Conservation (phyloP, 2,113 vertebrate species). For the Rhineura floridana region DNA sequence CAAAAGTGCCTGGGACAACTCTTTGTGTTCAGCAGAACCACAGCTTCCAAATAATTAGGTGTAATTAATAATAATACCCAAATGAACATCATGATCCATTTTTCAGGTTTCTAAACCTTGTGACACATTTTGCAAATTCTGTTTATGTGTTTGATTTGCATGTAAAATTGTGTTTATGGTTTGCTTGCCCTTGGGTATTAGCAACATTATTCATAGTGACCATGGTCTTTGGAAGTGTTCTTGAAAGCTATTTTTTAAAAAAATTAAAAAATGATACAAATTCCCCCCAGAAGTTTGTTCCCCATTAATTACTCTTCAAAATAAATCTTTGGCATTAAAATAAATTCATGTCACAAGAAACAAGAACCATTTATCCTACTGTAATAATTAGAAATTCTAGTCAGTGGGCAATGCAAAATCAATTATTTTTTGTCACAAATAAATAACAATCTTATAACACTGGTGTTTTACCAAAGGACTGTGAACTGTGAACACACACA, state of each 20-base stretch:
- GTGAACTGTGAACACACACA: no score
- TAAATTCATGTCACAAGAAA: conserved; percentile 57
- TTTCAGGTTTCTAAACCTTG: not conserved
- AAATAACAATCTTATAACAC: conserved; percentile 46
- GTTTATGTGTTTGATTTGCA: conserved; percentile 8
- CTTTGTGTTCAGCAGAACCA: not conserved
- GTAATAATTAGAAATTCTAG: conserved; percentile 64
- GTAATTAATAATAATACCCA: not conserved
- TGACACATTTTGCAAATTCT: not conserved
- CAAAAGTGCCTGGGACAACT: not conserved
- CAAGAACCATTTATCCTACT: conserved; percentile 59
- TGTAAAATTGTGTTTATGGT: conserved; percentile 39
- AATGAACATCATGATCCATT: not conserved
- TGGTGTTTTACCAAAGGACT: conserved; percentile 17
- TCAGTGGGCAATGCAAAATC: conserved; percentile 55
- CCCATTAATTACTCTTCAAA: conserved; percentile 63
- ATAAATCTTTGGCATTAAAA: conserved; percentile 56
- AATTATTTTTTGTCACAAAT: conserved; percentile 64
- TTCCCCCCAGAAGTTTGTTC: conserved; percentile 55
- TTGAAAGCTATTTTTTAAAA: conserved; percentile 39
- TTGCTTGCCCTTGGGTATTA: conserved; percentile 57
- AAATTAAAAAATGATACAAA: conserved; percentile 48
- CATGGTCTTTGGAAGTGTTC: conserved; percentile 49
- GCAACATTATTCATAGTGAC: conserved; percentile 56
- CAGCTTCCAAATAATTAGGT: not conserved